Base-by-base conservation (phyloP, 2,888 invertebrate species). In the Pandemis corylana region DNA sequence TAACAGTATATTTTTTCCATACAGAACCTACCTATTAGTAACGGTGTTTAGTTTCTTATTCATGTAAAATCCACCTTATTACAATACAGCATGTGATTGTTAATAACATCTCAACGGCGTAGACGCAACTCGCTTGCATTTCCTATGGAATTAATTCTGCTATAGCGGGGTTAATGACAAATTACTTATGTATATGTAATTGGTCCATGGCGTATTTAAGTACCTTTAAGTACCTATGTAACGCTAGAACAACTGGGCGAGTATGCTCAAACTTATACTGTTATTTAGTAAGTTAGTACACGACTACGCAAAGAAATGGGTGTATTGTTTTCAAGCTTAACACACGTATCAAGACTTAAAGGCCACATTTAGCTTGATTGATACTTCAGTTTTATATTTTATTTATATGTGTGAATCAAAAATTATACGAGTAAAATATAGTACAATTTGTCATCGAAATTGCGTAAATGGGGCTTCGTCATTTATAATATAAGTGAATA, bases 121-220 rank as follows among this genome's bases (percentile, higher is more conserved):
- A 56, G 64, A 71, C n/a, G 42, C 68, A 65, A 46, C 46, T 64
- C 59, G 71, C 68, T 72, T 64, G 68, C 61, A 62, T 72, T 76
- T 65, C 76, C 76, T 76, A 66, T 69, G 46, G 13, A 41, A 71
- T 74, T 70, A 70, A 66, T 51, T 68, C 49, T 20, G 49, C 68
- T 64, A 56, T 68, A 59, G 28, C 28, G 28, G 28, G 28, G 59
- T 69, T 73, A 51, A 69, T 74, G 68, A 44, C 72, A 61, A 69
- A 49, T 69, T 67, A 62, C 56, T 15, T 15, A 64, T 64, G 41
- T 49, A 12, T 49, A 12, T 12, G 46, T 73, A 59, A 72, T 72
- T 56, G 68, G 46, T 63, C 36, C 67, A 42, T 62, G 36, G 36
- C 46, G 15, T 56, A 13, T 28, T 36, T 15, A 56, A 53, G 36